Conservation (phyloP, 2,113 vertebrate species). For the Ptyas mucosa region DNA sequence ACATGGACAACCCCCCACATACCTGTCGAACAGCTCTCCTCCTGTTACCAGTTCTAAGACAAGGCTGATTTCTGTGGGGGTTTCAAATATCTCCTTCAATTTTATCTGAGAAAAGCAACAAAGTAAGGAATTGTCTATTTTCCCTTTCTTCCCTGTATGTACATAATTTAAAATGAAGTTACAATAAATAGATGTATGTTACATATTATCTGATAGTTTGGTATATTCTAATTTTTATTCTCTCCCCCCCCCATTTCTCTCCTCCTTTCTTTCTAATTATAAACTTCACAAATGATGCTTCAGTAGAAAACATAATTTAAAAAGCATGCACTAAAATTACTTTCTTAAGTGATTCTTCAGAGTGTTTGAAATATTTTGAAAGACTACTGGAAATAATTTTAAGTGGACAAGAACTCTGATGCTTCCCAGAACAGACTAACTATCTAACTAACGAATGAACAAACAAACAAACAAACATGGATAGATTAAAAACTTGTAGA, state of each 20-base stretch:
- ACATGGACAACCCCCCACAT: constrained; percentile 38
- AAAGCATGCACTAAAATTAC: neutral
- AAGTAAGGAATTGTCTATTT: constrained; percentile 22
- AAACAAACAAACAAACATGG: neutral
- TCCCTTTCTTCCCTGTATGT: neutral
- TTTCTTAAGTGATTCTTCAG: neutral
- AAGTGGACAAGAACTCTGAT: neutral
- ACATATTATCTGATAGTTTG: neutral
- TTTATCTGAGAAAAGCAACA: constrained; percentile 76
- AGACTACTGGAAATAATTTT: neutral
- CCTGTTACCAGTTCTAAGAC: constrained; percentile 86
- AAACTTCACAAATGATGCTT: neutral
- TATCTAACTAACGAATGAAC: neutral
- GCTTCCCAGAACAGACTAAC: neutral
- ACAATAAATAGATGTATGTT: neutral
- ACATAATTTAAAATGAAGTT: neutral
- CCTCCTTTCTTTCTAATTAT: neutral
- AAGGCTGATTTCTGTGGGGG: constrained; percentile 83
- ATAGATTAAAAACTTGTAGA: neutral
- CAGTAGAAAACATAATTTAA: neutral
- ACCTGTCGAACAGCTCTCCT: constrained; percentile 88
- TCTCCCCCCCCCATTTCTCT: neutral
- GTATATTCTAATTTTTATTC: neutral
- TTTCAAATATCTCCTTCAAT: constrained; percentile 91
- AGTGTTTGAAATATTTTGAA: neutral